Evolutionary conservation across 2,113 vertebrate genomes (phyloP).

Genomic region (Malurus cyaneus): DNA sequence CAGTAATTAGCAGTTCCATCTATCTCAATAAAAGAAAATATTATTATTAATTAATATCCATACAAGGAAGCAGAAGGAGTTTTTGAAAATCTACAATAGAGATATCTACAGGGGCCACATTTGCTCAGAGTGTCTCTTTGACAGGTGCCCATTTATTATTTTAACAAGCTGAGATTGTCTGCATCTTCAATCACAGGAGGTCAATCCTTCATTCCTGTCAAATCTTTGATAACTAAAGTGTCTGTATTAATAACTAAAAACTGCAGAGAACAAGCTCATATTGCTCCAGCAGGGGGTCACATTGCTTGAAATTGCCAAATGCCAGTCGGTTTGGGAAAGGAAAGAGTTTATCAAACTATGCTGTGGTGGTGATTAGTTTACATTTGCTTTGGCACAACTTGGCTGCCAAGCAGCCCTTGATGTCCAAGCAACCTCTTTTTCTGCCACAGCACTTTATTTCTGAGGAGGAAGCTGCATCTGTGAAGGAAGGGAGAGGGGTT

Average conservation of each 20-base stretch:
- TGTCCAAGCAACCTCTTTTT: background rate
- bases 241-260: constrained; percentile 66
- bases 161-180: constrained; percentile 65
- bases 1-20: constrained; percentile 72
- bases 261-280: constrained; percentile 8
- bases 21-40: constrained; percentile 74
- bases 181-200: constrained; percentile 45
- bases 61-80: constrained; percentile 55
- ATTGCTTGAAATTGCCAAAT: background rate
- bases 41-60: constrained; percentile 78
- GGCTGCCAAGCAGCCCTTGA: background rate
- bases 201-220: constrained; percentile 64
- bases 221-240: constrained; percentile 60
- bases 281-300: background rate
- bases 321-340: background rate
- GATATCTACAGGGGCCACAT: constrained; percentile 68
- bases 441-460: background rate
- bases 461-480: background rate
- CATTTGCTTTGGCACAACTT: background rate
- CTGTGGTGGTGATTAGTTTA: background rate
- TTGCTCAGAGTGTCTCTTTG: constrained; percentile 64
- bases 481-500: background rate
- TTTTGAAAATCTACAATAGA: constrained; percentile 63
- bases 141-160: constrained; percentile 69
- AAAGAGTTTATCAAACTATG: background rate